Percentiles rank a stretch among this genome's conserved stretches.
Evolutionary conservation across 1,140 invertebrate genomes (phyloP).

Genomic region (Dufourea novaeangliae): DNA sequence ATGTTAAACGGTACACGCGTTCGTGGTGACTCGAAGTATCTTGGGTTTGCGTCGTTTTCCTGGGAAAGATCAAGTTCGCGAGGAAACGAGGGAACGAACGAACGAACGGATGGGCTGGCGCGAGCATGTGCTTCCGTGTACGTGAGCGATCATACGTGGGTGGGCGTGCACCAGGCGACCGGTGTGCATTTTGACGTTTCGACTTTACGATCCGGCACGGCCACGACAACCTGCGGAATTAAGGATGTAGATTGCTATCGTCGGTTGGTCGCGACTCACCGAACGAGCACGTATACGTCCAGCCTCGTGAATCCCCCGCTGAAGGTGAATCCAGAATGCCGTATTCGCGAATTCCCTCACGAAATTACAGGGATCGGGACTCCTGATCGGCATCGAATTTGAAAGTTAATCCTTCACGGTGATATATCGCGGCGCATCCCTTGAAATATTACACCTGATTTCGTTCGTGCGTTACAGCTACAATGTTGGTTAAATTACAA

Average conservation of each 20-base stretch:
- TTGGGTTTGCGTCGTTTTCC: too few species aligned
- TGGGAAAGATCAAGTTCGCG: neutral
- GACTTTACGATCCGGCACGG: constrained; percentile 65
- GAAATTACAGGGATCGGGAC: constrained; percentile 39
- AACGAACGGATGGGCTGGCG: neutral
- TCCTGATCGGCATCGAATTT: constrained; percentile 56
- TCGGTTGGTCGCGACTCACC: constrained; percentile 9
- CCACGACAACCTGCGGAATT: constrained; percentile 66
- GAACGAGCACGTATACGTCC: constrained; percentile 31
- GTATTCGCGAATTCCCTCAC: constrained; percentile 39
- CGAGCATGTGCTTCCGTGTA: constrained; percentile 11
- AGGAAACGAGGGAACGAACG: neutral
- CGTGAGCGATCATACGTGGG: constrained; percentile 45
- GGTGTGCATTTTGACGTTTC: constrained; percentile 68
- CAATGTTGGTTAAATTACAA: constrained; percentile 17
- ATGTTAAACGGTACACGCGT: too few species aligned
- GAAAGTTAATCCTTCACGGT: constrained; percentile 49
- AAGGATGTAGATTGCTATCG: constrained; percentile 73
- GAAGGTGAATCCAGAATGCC: constrained; percentile 50
- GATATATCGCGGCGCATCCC: constrained; percentile 11
- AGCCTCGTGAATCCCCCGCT: constrained; percentile 1
- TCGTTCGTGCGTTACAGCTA: neutral
- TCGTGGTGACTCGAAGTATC: too few species aligned
- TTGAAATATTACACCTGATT: neutral
- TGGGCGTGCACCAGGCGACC: constrained; percentile 58